These are phyloP conservation scores for Aeoliscus strigatus DNA, from an alignment of 2,797 vertebrate genomes.

Conservation along the genomic window DNA sequence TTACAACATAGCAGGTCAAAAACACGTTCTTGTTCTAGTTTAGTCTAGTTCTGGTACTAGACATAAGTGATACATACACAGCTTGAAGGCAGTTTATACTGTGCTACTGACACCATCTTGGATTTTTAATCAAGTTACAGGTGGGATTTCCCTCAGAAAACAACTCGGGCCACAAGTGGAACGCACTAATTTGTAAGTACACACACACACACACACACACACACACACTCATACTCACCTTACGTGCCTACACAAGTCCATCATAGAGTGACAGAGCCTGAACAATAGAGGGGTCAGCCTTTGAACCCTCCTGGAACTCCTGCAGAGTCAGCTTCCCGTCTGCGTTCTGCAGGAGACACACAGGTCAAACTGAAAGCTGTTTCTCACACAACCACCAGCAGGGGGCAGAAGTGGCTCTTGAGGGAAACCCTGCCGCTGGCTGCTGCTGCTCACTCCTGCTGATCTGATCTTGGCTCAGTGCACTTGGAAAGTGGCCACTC, in stretches of 20 bases:
- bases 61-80: conserved; percentile 13
- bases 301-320: conserved; percentile 98
- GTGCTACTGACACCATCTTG: too few species aligned
- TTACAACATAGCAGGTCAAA: too few species aligned
- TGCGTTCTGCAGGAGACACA: conserved; percentile 80
- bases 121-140: too few species aligned
- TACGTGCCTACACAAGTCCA: conserved; percentile 82
- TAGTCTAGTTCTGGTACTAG: too few species aligned
- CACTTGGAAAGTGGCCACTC: conserved; percentile 42
- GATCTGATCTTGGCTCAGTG: conserved; percentile 44
- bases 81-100: too few species aligned
- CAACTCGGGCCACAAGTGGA: too few species aligned
- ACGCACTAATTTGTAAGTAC: too few species aligned
- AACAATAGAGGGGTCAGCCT: conserved; percentile 97
- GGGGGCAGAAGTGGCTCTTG: conserved; percentile 52
- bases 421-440: conserved; percentile 15
- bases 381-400: conserved; percentile 40
- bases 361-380: conserved; percentile 13
- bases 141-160: too few species aligned
- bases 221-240: conserved; percentile 63
- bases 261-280: conserved; percentile 94
- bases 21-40: too few species aligned
- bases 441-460: conserved; percentile 12
- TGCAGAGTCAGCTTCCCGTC: conserved; percentile 97
- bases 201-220: too few species aligned